Conservation (phyloP, 2,797 vertebrate genomes). For the Protosalanx chinensis region DNA sequence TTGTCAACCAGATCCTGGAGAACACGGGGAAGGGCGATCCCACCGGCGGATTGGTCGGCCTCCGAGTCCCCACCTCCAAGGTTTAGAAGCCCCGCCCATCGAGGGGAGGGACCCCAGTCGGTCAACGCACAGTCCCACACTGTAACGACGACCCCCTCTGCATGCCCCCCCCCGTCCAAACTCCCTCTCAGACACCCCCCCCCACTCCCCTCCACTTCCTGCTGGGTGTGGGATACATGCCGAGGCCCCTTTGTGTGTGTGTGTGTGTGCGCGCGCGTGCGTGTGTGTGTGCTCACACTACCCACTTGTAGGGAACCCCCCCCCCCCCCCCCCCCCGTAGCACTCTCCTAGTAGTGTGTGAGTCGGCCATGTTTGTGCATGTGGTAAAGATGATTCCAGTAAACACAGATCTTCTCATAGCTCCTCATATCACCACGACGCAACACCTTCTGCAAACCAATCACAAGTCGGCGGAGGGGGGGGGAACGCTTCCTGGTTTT, state of each 20-base stretch:
- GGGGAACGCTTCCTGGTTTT: slow-evolving; percentile 38
- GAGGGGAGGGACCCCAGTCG: slow-evolving; percentile 18
- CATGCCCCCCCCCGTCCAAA: slow-evolving; percentile 59
- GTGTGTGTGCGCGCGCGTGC: slow-evolving; percentile 58
- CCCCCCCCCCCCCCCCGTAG: slow-evolving; percentile 48
- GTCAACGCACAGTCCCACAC: slow-evolving; percentile 45
- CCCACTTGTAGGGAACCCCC: slow-evolving; percentile 56
- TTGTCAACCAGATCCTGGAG: slow-evolving; percentile 98
- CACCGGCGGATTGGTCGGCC: slow-evolving; percentile 94
- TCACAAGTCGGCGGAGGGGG: neutral
- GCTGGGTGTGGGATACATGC: slow-evolving; percentile 24
- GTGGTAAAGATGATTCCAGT: slow-evolving; percentile 50
- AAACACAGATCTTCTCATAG: slow-evolving; percentile 31
- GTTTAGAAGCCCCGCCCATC: slow-evolving; percentile 73
- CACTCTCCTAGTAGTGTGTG: slow-evolving; percentile 58
- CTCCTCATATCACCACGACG: neutral
- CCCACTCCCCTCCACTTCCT: slow-evolving; percentile 16
- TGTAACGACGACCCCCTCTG: slow-evolving; percentile 67
- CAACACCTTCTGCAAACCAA: neutral
- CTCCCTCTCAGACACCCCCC: slow-evolving; percentile 37
- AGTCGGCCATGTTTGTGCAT: slow-evolving; percentile 48
- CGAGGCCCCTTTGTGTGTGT: slow-evolving; percentile 46
- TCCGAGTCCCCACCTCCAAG: slow-evolving; percentile 92
- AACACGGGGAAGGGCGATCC: slow-evolving; percentile 93
- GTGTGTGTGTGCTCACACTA: slow-evolving; percentile 59